Conservation (phyloP, 2,113 vertebrate species). For the Lasiurus borealis region DNA sequence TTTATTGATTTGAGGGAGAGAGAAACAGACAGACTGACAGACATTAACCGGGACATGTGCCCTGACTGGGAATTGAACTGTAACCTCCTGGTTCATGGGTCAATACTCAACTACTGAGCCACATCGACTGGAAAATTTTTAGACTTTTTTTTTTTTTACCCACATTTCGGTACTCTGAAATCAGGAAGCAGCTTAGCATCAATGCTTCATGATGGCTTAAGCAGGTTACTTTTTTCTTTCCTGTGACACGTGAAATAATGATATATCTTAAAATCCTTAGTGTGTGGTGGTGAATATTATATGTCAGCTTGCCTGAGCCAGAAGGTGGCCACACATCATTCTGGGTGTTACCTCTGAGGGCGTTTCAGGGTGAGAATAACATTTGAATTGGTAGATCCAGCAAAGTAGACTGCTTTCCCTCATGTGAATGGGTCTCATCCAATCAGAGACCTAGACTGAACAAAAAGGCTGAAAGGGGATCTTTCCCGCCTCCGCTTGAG, state of each 20-base stretch:
- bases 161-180: background rate
- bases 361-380: too few species aligned
- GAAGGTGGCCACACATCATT: background rate
- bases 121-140: background rate
- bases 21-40: too few species aligned
- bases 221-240: background rate
- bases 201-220: background rate
- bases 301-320: background rate
- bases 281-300: slow-evolving; percentile 28
- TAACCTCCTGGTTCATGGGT: too few species aligned
- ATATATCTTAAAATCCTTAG: background rate
- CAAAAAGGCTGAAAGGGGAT: background rate
- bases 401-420: background rate
- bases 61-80: too few species aligned
- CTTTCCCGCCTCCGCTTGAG: background rate
- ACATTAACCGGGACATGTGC: too few species aligned
- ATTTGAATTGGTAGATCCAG: background rate
- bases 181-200: slow-evolving; percentile 14
- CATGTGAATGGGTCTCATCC: background rate
- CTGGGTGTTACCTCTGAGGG: background rate
- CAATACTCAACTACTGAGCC: too few species aligned
- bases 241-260: slow-evolving; percentile 27
- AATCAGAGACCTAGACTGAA: background rate
- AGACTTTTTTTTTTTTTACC: background rate
- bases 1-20: too few species aligned